A percentile compares a stretch with the other conserved stretches of the same genome.
phyloP scores from a whole-genome alignment of 2,888 invertebrate genomes.

The Macrophya annulata region DNA sequence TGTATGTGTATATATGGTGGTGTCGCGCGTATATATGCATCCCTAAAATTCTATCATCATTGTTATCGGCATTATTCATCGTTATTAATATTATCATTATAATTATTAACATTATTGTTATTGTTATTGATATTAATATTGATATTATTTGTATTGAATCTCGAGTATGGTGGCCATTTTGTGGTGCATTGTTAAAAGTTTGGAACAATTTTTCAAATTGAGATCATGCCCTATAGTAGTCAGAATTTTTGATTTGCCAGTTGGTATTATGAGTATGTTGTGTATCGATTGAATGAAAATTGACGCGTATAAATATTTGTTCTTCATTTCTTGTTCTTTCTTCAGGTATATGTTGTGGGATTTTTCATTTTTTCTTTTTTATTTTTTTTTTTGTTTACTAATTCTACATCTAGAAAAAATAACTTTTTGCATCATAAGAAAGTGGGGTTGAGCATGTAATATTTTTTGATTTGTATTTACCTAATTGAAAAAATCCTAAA shows the following conservation, averaged over 20 bases:
- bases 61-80: neutral
- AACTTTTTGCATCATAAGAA: no score
- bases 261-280: no score
- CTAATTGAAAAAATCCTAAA: no score
- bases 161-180: conserved; percentile 36
- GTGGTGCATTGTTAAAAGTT: conserved; percentile 1
- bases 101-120: neutral
- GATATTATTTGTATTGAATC: conserved; percentile 5
- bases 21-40: conserved; percentile 27
- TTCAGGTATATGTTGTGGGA: no score
- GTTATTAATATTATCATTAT: neutral
- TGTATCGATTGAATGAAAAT: neutral
- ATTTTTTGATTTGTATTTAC: no score
- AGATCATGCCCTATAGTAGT: conserved; percentile 20
- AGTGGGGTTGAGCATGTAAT: no score
- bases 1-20: no score
- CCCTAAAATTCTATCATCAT: neutral
- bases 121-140: neutral
- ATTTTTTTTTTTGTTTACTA: no score
- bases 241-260: conserved; percentile 44
- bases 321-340: no score
- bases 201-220: conserved; percentile 13
- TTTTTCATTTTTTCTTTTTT: no score
- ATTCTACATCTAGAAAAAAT: no score
- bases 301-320: no score